These are phyloP conservation scores for Lasiurus cinereus DNA, from an alignment of 2,113 vertebrate species.

Conservation along the genomic window DNA sequence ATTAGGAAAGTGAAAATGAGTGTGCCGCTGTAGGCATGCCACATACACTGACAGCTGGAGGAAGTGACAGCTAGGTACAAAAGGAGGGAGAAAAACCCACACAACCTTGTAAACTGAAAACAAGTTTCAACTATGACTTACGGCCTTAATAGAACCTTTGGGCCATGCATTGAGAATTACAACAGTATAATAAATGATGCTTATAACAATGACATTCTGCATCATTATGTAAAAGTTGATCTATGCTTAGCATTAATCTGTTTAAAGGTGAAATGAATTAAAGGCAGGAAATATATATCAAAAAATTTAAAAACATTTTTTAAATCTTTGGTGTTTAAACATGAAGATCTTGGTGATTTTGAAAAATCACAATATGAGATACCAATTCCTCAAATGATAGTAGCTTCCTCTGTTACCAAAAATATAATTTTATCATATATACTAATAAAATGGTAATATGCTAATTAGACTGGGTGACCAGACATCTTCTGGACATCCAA, in stretches of 20 bases:
- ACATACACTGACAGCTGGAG: not conserved
- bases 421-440: not conserved
- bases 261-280: constrained; percentile 49
- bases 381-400: constrained; percentile 12
- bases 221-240: constrained; percentile 40
- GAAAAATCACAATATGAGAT: constrained; percentile 6
- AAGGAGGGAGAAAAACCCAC: not conserved
- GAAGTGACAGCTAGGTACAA: not conserved
- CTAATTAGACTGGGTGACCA: too few relatives aligned
- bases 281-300: not conserved
- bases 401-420: constrained; percentile 37
- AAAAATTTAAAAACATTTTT: constrained; percentile 53
- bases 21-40: not conserved
- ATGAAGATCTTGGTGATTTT: not conserved
- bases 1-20: not conserved
- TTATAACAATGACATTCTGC: not conserved
- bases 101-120: not conserved
- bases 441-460: too few relatives aligned
- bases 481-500: too few relatives aligned
- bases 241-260: not conserved
- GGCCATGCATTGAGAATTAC: not conserved
- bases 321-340: constrained; percentile 41
- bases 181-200: constrained; percentile 3
- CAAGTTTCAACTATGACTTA: not conserved
- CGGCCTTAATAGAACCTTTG: not conserved